Evolutionary conservation across 1,140 invertebrate genomes (phyloP), one percentile per base, ranked within the genome.

Genomic region (Trichonephila clavipes): DNA sequence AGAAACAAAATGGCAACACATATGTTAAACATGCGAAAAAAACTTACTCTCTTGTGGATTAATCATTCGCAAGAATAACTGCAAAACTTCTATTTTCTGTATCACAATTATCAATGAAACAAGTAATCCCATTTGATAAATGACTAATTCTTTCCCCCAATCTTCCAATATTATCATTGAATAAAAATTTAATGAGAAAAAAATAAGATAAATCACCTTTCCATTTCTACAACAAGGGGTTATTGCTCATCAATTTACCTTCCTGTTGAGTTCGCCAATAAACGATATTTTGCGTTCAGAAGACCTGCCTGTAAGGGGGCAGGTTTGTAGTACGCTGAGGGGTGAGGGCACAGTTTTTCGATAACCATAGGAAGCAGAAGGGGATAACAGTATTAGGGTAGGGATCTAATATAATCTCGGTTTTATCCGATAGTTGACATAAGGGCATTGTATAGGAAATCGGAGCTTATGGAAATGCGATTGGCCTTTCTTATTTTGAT

Each of bases 381-480:
- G 12, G 72, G 72, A 28, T 14, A 34, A 34, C 72, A 21, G 83
- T 85, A 85, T 85, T 85, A 85, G n/a, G 34, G 51, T 58, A 24
- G 83, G 83, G 83, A 85, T 85, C 51, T 19, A 51, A 24, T 16
- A 34, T 58, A 89, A 89, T 89, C 88, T 28, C 28, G 14, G 12
- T 19, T 77, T 89, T 24, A 89, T 89, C 88, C 88, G n/a, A 51
- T 72, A 89, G 66, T 77, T 89, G 88, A 77, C 88, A 89, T 89
- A n/a, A 19, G 66, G 64, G 66, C 40, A 34, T 89, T 89, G 64
- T 89, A 89, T 34, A 40, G 40, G 62, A 58, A 72, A 89, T 89
- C 19, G 24, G 64, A 59, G 64, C 64, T 89, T 72, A 89, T 72
- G 88, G 40, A 40, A 72, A 89, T 89, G 88, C 18, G 44, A 89